phyloP scores from a whole-genome alignment of 2,888 invertebrate genomes.

The Hirtodrosophila histrioides region DNA sequence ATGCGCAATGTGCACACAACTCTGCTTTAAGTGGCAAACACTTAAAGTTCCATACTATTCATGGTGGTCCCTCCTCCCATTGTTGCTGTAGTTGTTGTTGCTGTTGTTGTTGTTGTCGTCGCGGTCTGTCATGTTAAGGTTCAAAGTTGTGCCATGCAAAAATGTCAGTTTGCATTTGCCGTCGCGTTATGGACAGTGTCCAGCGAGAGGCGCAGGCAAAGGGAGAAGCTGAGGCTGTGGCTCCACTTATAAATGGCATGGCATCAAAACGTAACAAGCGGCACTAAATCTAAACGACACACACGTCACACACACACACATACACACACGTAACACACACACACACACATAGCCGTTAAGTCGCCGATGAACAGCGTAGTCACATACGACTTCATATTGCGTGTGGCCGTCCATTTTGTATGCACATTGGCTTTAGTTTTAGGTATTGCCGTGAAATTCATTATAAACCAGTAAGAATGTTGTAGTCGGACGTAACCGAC shows the following conservation, averaged over 20 bases:
- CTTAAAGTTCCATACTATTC: constrained; percentile 64
- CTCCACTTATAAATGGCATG: constrained; percentile 70
- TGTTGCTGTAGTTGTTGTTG: constrained; percentile 5
- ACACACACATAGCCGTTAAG: constrained; percentile 58
- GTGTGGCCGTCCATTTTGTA: constrained; percentile 60
- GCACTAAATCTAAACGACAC: constrained; percentile 80
- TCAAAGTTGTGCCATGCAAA: constrained; percentile 69
- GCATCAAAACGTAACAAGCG: constrained; percentile 81
- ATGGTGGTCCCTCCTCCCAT: constrained; percentile 17
- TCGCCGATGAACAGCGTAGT: constrained; percentile 52
- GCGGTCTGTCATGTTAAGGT: constrained; percentile 74
- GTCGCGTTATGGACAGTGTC: constrained; percentile 56
- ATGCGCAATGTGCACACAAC: constrained; percentile 47
- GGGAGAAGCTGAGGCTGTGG: constrained; percentile 13
- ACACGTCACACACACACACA: constrained; percentile 36
- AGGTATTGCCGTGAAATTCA: constrained; percentile 4
- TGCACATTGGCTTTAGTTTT: constrained; percentile 44
- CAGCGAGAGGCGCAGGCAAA: constrained; percentile 11
- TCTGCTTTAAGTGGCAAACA: constrained; percentile 61
- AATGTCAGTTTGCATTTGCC: constrained; percentile 76
- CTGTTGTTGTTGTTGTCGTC: constrained; percentile 27
- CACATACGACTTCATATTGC: constrained; percentile 39
- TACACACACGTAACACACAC: constrained; percentile 19
- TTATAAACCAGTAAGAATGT: constrained; percentile 1
- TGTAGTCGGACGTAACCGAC: too few relatives aligned